Evolutionary conservation across 2,797 vertebrate species (phyloP).

Genomic region (Glossophaga mutica): DNA sequence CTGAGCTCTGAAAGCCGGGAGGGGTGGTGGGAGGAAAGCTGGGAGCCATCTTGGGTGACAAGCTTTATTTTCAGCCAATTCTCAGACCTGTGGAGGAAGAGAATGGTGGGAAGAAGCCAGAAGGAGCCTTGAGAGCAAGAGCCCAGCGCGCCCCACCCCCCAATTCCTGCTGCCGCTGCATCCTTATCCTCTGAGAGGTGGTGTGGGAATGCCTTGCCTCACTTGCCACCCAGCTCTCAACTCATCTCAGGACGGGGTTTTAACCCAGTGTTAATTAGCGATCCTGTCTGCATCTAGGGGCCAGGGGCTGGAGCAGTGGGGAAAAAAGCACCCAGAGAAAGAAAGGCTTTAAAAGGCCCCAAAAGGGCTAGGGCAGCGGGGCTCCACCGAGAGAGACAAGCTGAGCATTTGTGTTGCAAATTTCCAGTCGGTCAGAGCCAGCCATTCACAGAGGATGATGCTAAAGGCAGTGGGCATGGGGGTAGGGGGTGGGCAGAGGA

Average conservation of each 20-base stretch:
- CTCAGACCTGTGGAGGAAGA: neutral
- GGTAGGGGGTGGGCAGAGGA: neutral
- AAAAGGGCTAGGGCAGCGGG: conserved; percentile 26
- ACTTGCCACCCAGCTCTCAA: neutral
- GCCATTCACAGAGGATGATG: conserved; percentile 35
- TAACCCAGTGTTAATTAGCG: conserved; percentile 49
- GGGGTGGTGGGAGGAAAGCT: neutral
- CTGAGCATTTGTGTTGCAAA: conserved; percentile 57
- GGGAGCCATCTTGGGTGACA: neutral
- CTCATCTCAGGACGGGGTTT: neutral
- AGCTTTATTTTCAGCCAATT: conserved; percentile 28
- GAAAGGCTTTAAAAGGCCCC: conserved; percentile 19
- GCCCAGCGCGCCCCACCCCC: neutral
- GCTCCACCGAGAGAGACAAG: neutral
- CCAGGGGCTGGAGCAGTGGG: neutral
- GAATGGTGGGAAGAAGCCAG: neutral
- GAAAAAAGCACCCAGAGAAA: conserved; percentile 49
- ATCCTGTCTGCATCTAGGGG: neutral
- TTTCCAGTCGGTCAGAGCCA: conserved; percentile 57
- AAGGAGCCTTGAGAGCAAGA: neutral
- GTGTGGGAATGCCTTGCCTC: neutral
- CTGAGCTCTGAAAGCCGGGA: neutral
- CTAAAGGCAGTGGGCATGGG: neutral
- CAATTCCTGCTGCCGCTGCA: neutral
- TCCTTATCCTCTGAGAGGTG: neutral